Conservation (phyloP, 2,113 vertebrate genomes). For the Hippocampus zosterae region DNA sequence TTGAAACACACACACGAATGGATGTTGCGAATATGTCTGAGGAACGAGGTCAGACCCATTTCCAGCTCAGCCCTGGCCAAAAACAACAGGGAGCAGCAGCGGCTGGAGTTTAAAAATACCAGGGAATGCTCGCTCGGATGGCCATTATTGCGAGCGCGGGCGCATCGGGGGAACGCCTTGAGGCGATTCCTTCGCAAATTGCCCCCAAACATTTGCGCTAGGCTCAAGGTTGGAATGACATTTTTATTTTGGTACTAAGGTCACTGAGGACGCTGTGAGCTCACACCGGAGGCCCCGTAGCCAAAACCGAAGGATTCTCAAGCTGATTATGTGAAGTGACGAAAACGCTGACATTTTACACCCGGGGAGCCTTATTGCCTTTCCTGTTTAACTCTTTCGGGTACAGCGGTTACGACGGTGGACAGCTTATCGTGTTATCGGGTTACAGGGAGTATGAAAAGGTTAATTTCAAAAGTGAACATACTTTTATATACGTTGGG, state of each 20-base stretch:
- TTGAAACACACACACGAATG: conserved; percentile 43
- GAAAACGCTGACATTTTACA: neutral
- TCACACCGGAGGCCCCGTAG: neutral
- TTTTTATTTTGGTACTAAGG: neutral
- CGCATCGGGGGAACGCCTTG: neutral
- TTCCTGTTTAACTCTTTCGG: too few species aligned
- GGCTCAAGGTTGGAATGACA: neutral
- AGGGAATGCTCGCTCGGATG: conserved; percentile 5
- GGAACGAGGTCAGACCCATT: conserved; percentile 18
- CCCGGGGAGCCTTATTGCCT: neutral
- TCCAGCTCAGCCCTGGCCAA: conserved; percentile 15
- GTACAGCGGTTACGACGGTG: too few species aligned
- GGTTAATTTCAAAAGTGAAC: conserved; percentile 8
- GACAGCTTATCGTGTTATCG: too few species aligned
- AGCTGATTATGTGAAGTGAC: neutral
- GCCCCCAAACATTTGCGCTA: neutral
- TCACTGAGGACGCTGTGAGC: neutral
- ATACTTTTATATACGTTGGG: conserved; percentile 1
- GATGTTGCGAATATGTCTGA: conserved; percentile 48
- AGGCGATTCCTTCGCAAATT: conserved; percentile 2
- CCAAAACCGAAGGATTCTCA: neutral
- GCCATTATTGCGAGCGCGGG: neutral
- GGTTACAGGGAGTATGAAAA: too few species aligned
- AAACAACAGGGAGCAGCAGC: conserved; percentile 46
- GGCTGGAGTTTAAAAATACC: conserved; percentile 47